Percentiles rank a stretch among this genome's conserved stretches.
These are phyloP conservation scores for Halcyon chelicuti DNA, from an alignment of 2,797 vertebrate species.

Conservation along the genomic window DNA sequence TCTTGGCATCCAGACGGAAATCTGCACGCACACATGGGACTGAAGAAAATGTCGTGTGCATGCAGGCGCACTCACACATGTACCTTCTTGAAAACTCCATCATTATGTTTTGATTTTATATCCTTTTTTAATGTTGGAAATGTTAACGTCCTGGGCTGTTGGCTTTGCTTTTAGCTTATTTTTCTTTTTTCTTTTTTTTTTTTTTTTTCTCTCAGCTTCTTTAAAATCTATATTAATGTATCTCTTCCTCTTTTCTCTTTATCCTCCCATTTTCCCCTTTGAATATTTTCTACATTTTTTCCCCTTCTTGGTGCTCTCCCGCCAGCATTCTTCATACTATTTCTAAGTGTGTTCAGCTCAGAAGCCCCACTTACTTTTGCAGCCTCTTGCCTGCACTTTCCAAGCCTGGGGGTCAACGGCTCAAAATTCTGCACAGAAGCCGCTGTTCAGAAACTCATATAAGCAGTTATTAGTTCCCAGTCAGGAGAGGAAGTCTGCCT, in stretches of 20 bases:
- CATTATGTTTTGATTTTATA: background rate
- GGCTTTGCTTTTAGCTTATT: background rate
- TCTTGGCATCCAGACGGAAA: background rate
- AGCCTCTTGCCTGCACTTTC: background rate
- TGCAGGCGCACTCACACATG: accelerated
- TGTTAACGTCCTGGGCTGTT: background rate
- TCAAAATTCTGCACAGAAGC: background rate
- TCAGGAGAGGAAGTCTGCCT: conserved; percentile 9
- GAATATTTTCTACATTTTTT: background rate
- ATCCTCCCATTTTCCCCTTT: background rate
- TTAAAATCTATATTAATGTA: background rate
- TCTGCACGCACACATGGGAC: background rate
- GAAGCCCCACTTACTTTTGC: background rate
- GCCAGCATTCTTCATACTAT: background rate
- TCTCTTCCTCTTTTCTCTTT: background rate
- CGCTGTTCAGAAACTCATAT: background rate
- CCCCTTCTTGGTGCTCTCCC: background rate
- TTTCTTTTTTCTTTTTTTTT: background rate
- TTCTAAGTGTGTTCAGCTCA: background rate
- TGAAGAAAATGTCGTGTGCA: background rate
- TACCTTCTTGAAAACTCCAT: background rate
- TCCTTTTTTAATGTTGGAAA: background rate
- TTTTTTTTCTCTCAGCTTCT: background rate
- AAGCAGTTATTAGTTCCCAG: conserved; percentile 4
- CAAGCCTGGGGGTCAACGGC: background rate